Percentiles rank a stretch among this genome's conserved stretches.
Evolutionary conservation across 2,888 invertebrate genomes (phyloP).

Genomic region (Aethes cnicana): DNA sequence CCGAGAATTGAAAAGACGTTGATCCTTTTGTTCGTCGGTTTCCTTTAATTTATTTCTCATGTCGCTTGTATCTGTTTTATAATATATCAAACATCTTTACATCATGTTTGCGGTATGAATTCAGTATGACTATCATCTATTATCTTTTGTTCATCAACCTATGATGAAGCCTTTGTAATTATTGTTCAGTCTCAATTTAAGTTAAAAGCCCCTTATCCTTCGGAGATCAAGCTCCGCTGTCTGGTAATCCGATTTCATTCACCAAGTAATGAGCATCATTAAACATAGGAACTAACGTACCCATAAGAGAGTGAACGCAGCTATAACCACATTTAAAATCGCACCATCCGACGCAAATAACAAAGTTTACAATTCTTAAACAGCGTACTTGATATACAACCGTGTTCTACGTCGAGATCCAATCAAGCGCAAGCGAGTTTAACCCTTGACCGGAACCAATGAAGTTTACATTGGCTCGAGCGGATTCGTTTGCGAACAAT

Average conservation of each 20-base stretch:
- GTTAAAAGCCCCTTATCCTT: slow-evolving; percentile 57
- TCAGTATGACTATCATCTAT: no score
- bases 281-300: slow-evolving; percentile 47
- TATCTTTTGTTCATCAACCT: no score
- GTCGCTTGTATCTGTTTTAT: slow-evolving; percentile 14
- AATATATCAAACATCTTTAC: slow-evolving; percentile 6
- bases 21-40: slow-evolving; percentile 16
- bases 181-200: slow-evolving; percentile 45
- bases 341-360: slow-evolving; percentile 25
- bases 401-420: not conserved
- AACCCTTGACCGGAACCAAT: slow-evolving; percentile 41
- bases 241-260: slow-evolving; percentile 73
- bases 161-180: not conserved
- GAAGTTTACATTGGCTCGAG: slow-evolving; percentile 51
- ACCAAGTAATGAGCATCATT: slow-evolving; percentile 73
- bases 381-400: not conserved
- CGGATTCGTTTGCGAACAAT: slow-evolving; percentile 47
- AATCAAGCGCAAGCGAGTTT: slow-evolving; percentile 44
- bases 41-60: slow-evolving; percentile 20
- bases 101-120: no score
- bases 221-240: slow-evolving; percentile 63
- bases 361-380: slow-evolving; percentile 22
- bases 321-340: slow-evolving; percentile 24
- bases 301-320: slow-evolving; percentile 38
- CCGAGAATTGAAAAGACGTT: slow-evolving; percentile 21